These are phyloP conservation scores for Drosophila picticornis DNA, from an alignment of 2,888 invertebrate species.

Conservation along the genomic window DNA sequence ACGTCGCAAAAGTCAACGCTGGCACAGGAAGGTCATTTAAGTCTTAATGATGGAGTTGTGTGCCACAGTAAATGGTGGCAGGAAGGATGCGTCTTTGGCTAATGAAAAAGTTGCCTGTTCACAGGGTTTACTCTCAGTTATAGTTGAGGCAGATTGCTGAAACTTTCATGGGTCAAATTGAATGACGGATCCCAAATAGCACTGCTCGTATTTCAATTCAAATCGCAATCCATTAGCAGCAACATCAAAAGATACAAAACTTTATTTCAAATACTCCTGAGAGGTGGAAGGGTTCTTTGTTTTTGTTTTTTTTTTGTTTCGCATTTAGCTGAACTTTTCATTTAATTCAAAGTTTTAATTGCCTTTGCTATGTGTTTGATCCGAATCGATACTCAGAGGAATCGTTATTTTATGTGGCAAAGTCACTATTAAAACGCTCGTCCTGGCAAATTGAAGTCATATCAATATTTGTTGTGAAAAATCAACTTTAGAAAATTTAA, in stretches of 20 bases:
- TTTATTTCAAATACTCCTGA: neutral
- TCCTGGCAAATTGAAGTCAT: neutral
- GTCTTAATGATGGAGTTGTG: conserved; percentile 80
- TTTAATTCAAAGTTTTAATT: conserved; percentile 10
- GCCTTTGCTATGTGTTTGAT: conserved; percentile 1
- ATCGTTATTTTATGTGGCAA: neutral
- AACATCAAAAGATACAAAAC: conserved; percentile 13
- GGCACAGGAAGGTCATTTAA: conserved; percentile 77
- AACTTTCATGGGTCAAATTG: neutral
- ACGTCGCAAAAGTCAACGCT: conserved; percentile 58
- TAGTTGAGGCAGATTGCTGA: conserved; percentile 39
- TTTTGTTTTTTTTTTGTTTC: neutral
- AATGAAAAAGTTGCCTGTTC: conserved; percentile 56
- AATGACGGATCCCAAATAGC: neutral
- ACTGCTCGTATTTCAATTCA: conserved; percentile 4
- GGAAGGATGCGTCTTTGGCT: conserved; percentile 59
- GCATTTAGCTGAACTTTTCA: neutral
- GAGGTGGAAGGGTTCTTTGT: neutral
- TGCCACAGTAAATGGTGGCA: conserved; percentile 36
- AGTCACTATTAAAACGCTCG: neutral
- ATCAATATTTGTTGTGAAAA: neutral
- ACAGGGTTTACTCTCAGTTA: conserved; percentile 5
- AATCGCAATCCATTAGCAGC: conserved; percentile 10
- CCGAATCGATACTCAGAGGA: neutral
- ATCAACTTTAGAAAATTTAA: neutral